Percentiles rank a stretch among this genome's conserved stretches.
These are phyloP conservation scores for Callopanchax toddi DNA, from an alignment of 2,113 vertebrate species.

Conservation along the genomic window DNA sequence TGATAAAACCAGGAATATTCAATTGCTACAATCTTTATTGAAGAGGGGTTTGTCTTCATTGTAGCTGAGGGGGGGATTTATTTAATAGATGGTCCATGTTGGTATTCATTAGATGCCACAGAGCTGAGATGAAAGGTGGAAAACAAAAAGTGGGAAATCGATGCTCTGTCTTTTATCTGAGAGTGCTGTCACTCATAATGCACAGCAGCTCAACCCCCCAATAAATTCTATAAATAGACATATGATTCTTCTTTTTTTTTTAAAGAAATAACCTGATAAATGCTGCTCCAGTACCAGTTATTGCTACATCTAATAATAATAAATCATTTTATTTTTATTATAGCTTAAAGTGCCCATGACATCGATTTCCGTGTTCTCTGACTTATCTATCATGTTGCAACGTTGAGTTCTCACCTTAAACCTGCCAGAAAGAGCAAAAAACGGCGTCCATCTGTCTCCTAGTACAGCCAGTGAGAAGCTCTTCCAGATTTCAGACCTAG, in stretches of 20 bases:
- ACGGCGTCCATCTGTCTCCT: too few relatives aligned
- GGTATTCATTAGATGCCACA: neutral
- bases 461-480: too few relatives aligned
- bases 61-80: neutral
- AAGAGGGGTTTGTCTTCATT: neutral
- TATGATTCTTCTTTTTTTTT: neutral
- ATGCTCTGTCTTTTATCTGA: neutral
- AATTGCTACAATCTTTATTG: neutral
- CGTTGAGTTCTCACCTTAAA: too few relatives aligned
- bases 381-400: too few relatives aligned
- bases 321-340: neutral
- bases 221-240: constrained; percentile 1
- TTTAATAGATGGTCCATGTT: neutral
- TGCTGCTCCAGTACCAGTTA: neutral
- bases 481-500: too few relatives aligned
- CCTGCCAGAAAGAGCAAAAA: too few relatives aligned
- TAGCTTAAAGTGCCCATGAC: too few relatives aligned
- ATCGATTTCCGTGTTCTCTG: too few relatives aligned
- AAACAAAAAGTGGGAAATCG: neutral
- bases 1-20: neutral
- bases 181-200: neutral
- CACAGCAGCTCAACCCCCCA: neutral
- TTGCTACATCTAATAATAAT: neutral
- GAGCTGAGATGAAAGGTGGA: neutral
- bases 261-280: neutral